Base-by-base conservation (phyloP, 2,113 vertebrate species). In the Oxyura jamaicensis region DNA sequence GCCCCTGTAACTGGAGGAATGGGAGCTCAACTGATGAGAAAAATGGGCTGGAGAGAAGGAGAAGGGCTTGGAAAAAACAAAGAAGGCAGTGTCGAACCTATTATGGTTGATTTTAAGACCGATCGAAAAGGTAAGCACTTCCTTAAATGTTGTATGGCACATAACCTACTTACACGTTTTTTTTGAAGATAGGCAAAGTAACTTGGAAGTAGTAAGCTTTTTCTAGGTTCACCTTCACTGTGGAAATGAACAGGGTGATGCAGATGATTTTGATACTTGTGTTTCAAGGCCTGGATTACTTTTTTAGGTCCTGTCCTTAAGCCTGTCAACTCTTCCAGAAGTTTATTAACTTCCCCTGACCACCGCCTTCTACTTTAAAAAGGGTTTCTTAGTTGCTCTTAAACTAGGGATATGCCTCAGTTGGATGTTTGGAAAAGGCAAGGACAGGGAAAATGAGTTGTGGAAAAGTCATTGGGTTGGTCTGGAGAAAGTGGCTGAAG, bases 31-130 rank as follows among this genome's bases (percentile, higher is more conserved):
- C 98, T 99, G 68, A 99, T 99, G 99, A 99, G 99, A 79, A 99
- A 99, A 97, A 99, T 99, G 99, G 99, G 99, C 91, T 99, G 99
- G 99, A 98, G 97, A 96, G 98, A 98, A 63, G 99, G 99, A 86
- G 99, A 99, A 96, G 99, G 99, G 35, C 98, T 99, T 3, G 99
- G 99, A 26, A 99, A 99, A 97, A 99, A 99, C 98, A 98, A 99
- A 46, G 99, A 99, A 97, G 99, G 99, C 50, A 99, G 99, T 4
- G 99, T 99, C 76, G 99, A 99, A 81, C 99, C 99, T 14, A 99
- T 99, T 96, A 95, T 99, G 50, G 99, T 99, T 9, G 99, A 99
- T 94, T 99, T 99, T 95, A 99, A 99, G 96, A 99, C 99, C 0
- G 99, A 99, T 91, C 98, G 99, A 72, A 99, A 99, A 98, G 99